Base-by-base conservation (phyloP, 2,888 invertebrate species). In the Tipula unca region DNA sequence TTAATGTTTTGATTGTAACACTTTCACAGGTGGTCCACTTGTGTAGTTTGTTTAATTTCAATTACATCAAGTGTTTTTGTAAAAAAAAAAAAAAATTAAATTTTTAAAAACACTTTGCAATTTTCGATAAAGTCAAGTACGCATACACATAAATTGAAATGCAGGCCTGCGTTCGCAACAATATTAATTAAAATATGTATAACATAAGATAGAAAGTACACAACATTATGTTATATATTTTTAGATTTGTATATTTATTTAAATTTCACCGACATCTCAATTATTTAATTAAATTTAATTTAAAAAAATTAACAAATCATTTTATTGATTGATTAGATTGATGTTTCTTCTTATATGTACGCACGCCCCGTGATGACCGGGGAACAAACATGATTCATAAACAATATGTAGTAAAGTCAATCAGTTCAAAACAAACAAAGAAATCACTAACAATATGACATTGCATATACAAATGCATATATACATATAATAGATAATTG, bases 21-120 rank as follows among this genome's bases (percentile, higher is more conserved):
- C 35, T 83, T 83, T 83, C 35, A 83, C 83, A 83, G 83, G 83
- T 83, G 83, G 83, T 83, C 83, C 83, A 83, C 83, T 83, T 83
- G 32, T 82, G 29, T 83, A 32, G 29, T 83, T 83, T 83, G 35
- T 83, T 83, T 83, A 83, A 25, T 69, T 69, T 69, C 25, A 69
- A 69, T 69, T 69, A 69, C 25, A 25, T 69, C 69, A 69, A 69
- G 69, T 69, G 69, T 69, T 69, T 69, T n/a, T n/a, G n/a, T 69
- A 48, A 17, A 48, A 17, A 32, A 48, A 48, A 48, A 4, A 48
- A 54, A 54, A 17, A 69, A n/a, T n/a, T n/a, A n/a, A n/a, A n/a
- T n/a, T n/a, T n/a, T n/a, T n/a, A n/a, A 69, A 69, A 69, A 69
- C 69, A 69, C 69, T 69, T 69, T 69, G 13, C 69, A 13, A 10